These are phyloP conservation scores for Phalanger gymnotis DNA, from an alignment of 2,797 vertebrate species.

Conservation along the genomic window DNA sequence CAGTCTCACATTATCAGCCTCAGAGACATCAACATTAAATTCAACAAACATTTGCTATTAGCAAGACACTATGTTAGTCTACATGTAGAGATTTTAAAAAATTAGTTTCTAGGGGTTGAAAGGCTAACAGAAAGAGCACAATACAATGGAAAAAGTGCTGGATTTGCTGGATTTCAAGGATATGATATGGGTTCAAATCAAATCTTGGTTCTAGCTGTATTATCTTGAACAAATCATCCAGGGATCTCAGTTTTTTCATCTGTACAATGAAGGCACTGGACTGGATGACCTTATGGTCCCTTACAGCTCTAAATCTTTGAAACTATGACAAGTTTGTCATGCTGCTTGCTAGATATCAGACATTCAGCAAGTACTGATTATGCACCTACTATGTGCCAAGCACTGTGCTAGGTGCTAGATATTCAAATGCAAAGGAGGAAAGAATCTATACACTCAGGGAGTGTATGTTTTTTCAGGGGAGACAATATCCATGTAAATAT, in stretches of 20 bases:
- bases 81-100: neutral
- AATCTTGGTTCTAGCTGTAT: neutral
- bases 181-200: neutral
- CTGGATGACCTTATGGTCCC: neutral
- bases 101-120: neutral
- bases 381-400: neutral
- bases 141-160: neutral
- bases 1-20: neutral
- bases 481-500: neutral
- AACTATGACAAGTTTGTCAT: neutral
- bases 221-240: neutral
- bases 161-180: neutral
- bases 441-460: neutral
- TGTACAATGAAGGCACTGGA: slow-evolving; percentile 19
- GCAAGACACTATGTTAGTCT: neutral
- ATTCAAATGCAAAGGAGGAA: neutral
- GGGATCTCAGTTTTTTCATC: neutral
- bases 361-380: neutral
- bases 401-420: neutral
- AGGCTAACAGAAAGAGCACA: neutral
- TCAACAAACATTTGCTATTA: neutral
- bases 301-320: slow-evolving; percentile 9
- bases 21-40: neutral
- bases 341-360: neutral
- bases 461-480: neutral